Evolutionary conservation across 2,888 invertebrate genomes (phyloP).

Genomic region (Gymnocheta viridis): DNA sequence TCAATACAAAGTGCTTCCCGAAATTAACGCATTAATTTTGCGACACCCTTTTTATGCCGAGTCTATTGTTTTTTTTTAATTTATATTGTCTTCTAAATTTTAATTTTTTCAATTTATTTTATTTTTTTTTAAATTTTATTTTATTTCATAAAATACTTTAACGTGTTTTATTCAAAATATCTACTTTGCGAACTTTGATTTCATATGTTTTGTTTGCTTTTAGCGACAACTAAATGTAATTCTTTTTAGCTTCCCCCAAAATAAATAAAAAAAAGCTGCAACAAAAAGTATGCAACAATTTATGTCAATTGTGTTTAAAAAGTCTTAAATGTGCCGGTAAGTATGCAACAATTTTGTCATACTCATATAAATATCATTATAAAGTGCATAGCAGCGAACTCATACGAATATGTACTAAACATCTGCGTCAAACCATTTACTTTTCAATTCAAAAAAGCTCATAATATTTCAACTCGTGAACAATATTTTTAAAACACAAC

Average conservation of each 20-base stretch:
- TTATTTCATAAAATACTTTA: background rate
- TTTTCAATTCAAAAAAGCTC: no score
- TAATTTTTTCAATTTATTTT: no score
- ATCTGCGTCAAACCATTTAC: no score
- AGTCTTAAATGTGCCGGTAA: conserved; percentile 37
- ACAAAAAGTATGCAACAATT: conserved; percentile 47
- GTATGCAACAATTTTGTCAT: conserved; percentile 60
- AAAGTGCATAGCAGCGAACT: background rate
- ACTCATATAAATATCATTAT: conserved; percentile 2
- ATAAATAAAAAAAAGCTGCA: background rate
- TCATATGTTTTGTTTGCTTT: background rate
- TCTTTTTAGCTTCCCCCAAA: background rate
- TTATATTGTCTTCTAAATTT: no score
- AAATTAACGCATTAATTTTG: no score
- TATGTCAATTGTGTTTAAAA: conserved; percentile 36
- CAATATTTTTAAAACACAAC: no score
- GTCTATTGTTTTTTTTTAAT: no score
- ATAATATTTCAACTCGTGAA: no score
- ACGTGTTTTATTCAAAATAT: background rate
- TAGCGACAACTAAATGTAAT: background rate
- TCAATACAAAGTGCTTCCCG: no score
- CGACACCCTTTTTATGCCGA: no score
- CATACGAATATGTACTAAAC: no score
- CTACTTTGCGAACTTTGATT: background rate
- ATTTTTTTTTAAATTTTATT: background rate